Evolutionary conservation across 2,888 invertebrate genomes (phyloP).

Genomic region (Eremobia ochroleuca): DNA sequence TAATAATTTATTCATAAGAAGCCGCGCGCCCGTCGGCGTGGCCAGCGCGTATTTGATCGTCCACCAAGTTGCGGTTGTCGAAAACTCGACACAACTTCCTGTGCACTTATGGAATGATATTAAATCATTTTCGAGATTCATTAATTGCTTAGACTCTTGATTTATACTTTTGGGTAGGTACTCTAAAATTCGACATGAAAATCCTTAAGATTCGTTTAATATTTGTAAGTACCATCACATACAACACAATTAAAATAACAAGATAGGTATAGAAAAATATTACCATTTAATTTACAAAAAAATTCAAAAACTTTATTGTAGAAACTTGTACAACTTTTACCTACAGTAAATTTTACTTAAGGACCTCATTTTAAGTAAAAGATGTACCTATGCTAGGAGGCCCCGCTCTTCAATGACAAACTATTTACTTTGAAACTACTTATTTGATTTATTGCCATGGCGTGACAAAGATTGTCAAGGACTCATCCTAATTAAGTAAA

Average conservation of each 20-base stretch:
- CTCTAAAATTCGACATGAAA: neutral
- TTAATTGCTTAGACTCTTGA: neutral
- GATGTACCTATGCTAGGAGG: no score
- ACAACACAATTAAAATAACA: constrained; percentile 7
- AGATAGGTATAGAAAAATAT: neutral
- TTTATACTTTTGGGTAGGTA: constrained; percentile 6
- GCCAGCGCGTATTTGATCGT: constrained; percentile 65
- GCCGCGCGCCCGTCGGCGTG: constrained; percentile 76
- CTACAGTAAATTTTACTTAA: no score
- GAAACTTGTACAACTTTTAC: no score
- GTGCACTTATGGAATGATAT: constrained; percentile 49
- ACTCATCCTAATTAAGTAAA: constrained; percentile 50
- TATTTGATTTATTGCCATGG: constrained; percentile 36
- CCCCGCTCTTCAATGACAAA: no score
- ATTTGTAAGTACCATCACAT: neutral
- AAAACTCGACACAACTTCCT: constrained; percentile 64
- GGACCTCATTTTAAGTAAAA: no score
- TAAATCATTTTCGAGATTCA: constrained; percentile 28
- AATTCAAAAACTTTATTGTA: no score
- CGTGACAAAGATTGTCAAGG: constrained; percentile 42
- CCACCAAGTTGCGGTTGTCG: constrained; percentile 57
- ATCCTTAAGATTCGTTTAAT: neutral
- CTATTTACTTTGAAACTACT: constrained; percentile 20
- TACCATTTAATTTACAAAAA: no score
- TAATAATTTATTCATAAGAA: constrained; percentile 90